Evolutionary conservation across 2,888 invertebrate genomes (phyloP), one percentile per base, ranked within the genome.

Genomic region (Latrodectus hesperus): DNA sequence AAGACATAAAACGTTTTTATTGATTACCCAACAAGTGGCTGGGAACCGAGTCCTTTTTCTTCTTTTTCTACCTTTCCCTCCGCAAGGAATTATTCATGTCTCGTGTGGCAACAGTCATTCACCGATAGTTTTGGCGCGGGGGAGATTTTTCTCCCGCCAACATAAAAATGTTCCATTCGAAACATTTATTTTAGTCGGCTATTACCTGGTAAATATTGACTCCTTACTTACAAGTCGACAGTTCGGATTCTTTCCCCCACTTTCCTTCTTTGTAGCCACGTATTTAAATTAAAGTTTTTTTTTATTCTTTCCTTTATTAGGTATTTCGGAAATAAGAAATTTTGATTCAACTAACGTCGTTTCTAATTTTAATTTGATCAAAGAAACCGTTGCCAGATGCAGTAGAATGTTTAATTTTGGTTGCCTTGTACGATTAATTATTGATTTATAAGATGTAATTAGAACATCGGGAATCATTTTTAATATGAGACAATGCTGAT

Each of bases 161-260:
- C 86, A 86, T 86, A 86, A 86, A 38, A 86, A 86, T 76, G 81
- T 68, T 71, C 65, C 80, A 86, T 38, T 86, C 65, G 84, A 85
- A 85, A 86, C 76, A 86, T 86, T 86, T 86, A 86, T 86, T 86
- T 79, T 81, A 86, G 80, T 65, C 67, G 38, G 77, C 81, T 86
- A 86, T 86, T 86, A 76, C 86, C 80, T 80, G 75, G 81, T 81
- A 86, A 86, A 86, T 81, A 86, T 86, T 86, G 86, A 86, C 86
- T 86, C 67, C 81, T 76, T 81, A 64, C 75, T 82, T 75, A 79
- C 79, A 60, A 79, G 60, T 64, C 79, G 79, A 17, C 79, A 51
- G 81, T 67, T 73, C 53, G 55, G 68, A 73, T 73, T 67, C 26
- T 75, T 75, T 70, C 55, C 22, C 72, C 52, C 75, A 70, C 75